Conservation (phyloP, 2,888 invertebrate species). For the Melinaea menophilus region DNA sequence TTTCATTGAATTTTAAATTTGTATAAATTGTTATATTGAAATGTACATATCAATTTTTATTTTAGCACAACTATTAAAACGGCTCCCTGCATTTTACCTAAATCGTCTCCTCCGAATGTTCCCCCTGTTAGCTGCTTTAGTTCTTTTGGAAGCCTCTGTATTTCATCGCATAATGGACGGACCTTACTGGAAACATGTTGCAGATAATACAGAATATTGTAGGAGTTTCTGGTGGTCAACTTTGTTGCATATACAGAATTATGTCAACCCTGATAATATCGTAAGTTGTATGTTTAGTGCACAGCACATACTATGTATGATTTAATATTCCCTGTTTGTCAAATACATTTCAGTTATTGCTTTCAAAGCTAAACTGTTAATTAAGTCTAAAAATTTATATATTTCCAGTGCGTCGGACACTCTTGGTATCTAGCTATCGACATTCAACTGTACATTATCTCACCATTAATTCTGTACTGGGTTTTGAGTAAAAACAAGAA, state of each 20-base stretch:
- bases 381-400: not conserved
- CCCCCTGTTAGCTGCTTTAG: conserved; percentile 48
- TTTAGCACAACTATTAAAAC: conserved; percentile 51
- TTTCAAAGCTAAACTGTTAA: too few relatives aligned
- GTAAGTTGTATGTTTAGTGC: conserved; percentile 19
- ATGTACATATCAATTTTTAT: conserved; percentile 22
- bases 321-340: too few relatives aligned
- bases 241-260: conserved; percentile 42
- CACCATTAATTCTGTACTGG: conserved; percentile 41
- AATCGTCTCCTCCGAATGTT: conserved; percentile 59
- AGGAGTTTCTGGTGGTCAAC: conserved; percentile 44
- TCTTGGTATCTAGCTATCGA: conserved; percentile 50
- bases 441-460: conserved; percentile 39
- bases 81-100: conserved; percentile 56
- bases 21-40: too few relatives aligned
- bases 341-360: too few relatives aligned
- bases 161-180: conserved; percentile 52
- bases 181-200: conserved; percentile 45
- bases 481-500: conserved; percentile 31
- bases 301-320: too few relatives aligned
- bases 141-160: conserved; percentile 52
- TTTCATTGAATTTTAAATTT: too few relatives aligned
- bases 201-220: conserved; percentile 36
- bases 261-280: conserved; percentile 31
- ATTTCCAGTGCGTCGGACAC: conserved; percentile 47